Evolutionary conservation across 2,113 vertebrate genomes (phyloP), one percentile per base, ranked within the genome.

Genomic region (Rostratula benghalensis): DNA sequence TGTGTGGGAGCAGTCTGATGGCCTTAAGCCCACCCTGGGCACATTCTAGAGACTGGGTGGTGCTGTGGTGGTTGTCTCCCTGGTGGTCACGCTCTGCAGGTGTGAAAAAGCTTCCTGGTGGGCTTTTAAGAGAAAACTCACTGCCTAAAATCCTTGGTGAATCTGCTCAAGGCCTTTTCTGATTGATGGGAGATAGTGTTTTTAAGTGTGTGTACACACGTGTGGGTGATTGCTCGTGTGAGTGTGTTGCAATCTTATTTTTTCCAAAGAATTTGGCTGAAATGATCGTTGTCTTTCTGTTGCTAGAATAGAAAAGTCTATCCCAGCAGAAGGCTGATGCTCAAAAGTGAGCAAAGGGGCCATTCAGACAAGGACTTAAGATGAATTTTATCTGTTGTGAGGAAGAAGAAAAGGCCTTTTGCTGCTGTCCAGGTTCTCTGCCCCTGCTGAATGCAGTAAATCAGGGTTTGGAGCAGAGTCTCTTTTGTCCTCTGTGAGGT

Each of bases 1-100:
- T 97, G 33, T 75, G 50, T 74, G 87, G 93, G 85, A 93, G 73
- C 88, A 93, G 90, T 94, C 91, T 93, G 96, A 87, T 88, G 95
- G 96, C 97, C 97, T 97, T 96, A 97, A 98, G 83, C 97, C 85
- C 93, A 35, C 30, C 63, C 79, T 67, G 97, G 97, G 96, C 95
- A 46, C 74, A 35, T 75, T 86, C 59, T 85, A 24, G 70, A 39
- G 74, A 18, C 13, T 7, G 0, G 24, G 82, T 73, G 95, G 7
- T 59, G 88, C 80, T 69, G 79, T 90, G 59, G 37, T 63, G 35
- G 67, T 7, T 78, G 83, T 77, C 83, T 87, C 9, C 23, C 1
- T 68, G 77, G 75, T 83, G 90, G 70, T 94, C 89, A 89, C 86
- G 35, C 74, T 94, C 96, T 93, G 68, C 56, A 80, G 93, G 94